Conservation (phyloP, 2,888 invertebrate genomes). For the Sarcophaga caerulescens region DNA sequence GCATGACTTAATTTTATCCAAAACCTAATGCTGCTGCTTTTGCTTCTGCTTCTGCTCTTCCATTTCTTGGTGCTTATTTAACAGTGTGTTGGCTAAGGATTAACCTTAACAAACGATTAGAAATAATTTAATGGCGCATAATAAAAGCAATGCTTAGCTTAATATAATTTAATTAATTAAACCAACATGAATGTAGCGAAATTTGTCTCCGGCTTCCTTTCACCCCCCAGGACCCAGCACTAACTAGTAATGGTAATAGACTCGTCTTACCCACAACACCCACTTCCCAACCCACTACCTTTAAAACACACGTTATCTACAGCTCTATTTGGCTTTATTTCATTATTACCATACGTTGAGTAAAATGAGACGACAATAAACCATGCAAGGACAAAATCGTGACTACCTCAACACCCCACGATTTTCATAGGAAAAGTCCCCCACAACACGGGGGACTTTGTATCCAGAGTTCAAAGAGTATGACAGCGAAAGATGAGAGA, state of each 20-base stretch:
- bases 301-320: background rate
- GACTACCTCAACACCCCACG: background rate
- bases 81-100: slow-evolving; percentile 43
- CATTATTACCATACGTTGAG: slow-evolving; percentile 7
- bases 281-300: background rate
- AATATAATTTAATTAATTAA: slow-evolving; percentile 69
- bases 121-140: slow-evolving; percentile 67
- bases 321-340: background rate
- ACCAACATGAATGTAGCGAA: slow-evolving; percentile 61
- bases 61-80: background rate
- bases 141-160: slow-evolving; percentile 67
- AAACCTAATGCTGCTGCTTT: background rate
- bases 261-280: background rate
- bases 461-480: too few relatives aligned
- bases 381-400: background rate
- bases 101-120: slow-evolving; percentile 68
- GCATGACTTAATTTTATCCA: background rate
- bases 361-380: slow-evolving; percentile 28
- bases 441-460: too few relatives aligned
- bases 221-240: background rate
- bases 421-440: background rate
- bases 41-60: background rate
- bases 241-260: too few relatives aligned
- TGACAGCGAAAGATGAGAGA: too few relatives aligned
- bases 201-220: slow-evolving; percentile 41